phyloP scores from a whole-genome alignment of 2,113 vertebrate species.

The Mionectes macconnelli region DNA sequence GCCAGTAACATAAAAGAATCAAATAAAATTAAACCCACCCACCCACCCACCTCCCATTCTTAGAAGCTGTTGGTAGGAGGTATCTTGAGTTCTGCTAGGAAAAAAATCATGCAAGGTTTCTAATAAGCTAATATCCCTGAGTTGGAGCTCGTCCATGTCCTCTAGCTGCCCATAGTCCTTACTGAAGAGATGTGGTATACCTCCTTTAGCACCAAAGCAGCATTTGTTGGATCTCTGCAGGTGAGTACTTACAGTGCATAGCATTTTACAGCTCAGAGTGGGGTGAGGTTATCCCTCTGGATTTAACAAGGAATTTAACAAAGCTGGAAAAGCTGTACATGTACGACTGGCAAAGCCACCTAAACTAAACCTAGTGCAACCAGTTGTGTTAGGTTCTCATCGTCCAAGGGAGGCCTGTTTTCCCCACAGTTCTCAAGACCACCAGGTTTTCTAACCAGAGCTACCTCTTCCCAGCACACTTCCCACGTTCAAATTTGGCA shows the following conservation, averaged over 20 bases:
- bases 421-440: not conserved
- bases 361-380: not conserved
- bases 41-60: not conserved
- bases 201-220: not conserved
- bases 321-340: not conserved
- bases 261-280: not conserved
- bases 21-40: not conserved
- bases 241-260: not conserved
- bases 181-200: not conserved
- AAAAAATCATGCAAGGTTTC: not conserved
- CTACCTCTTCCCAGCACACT: not conserved
- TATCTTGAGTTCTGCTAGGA: not conserved
- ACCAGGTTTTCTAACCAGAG: not conserved
- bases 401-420: not conserved
- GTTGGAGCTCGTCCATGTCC: accelerated
- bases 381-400: not conserved
- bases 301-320: not conserved
- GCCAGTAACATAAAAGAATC: not conserved
- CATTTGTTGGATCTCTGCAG: not conserved
- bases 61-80: not conserved
- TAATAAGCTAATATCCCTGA: not conserved
- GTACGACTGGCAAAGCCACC: not conserved
- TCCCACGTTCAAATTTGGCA: not conserved
- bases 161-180: not conserved
- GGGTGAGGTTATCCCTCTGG: not conserved